Evolutionary conservation across 2,888 invertebrate genomes (phyloP).

Genomic region (Nomada flava): DNA sequence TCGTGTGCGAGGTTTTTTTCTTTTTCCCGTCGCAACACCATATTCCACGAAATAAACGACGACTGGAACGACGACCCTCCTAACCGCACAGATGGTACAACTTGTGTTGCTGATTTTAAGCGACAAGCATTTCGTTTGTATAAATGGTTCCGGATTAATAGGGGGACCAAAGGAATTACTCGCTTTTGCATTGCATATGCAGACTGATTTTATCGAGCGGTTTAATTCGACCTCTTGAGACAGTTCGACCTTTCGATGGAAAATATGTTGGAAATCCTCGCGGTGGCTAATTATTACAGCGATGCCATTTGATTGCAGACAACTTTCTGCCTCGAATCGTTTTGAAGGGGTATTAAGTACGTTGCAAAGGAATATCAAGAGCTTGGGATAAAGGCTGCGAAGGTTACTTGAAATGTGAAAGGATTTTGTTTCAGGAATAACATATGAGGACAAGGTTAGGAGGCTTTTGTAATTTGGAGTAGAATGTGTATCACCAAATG

Average conservation of each 20-base stretch:
- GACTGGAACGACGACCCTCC: slow-evolving; percentile 1
- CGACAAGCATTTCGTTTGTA: slow-evolving; percentile 4
- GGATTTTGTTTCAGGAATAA: no score
- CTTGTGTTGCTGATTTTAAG: not conserved
- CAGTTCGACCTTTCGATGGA: not conserved
- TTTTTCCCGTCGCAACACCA: not conserved
- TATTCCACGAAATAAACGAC: slow-evolving; percentile 10
- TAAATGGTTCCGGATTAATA: not conserved
- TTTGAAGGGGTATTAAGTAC: not conserved
- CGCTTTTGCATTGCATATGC: slow-evolving; percentile 26
- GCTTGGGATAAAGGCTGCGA: no score
- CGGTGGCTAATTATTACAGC: slow-evolving; percentile 1
- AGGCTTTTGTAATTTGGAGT: no score
- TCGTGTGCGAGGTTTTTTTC: not conserved
- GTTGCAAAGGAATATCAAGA: not conserved
- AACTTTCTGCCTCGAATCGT: not conserved
- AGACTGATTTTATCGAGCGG: not conserved
- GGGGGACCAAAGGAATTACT: not conserved
- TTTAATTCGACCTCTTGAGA: slow-evolving; percentile 19
- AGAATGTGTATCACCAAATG: no score
- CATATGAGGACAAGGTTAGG: no score
- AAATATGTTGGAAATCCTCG: not conserved
- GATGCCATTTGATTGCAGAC: not conserved
- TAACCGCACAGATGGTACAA: not conserved
- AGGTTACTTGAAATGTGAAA: no score